These are phyloP conservation scores for Limosa lapponica DNA, from an alignment of 2,797 vertebrate genomes.

Conservation along the genomic window DNA sequence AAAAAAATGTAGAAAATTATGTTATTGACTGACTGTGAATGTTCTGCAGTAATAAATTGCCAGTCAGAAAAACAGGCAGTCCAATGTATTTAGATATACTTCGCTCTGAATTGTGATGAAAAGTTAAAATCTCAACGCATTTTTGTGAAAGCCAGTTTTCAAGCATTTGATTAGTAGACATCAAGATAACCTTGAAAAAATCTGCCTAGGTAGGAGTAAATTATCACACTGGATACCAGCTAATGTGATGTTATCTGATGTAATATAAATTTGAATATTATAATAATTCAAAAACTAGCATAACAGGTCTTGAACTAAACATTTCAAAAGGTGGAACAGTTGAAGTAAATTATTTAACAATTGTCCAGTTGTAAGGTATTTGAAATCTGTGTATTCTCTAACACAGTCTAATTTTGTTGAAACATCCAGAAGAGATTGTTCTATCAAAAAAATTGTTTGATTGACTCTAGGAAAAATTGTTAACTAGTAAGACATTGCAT, in stretches of 20 bases:
- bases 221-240: not conserved
- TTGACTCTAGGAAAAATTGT: not conserved
- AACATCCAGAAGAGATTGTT: not conserved
- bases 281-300: not conserved
- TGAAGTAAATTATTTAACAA: conserved; percentile 2
- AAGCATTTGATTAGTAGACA: not conserved
- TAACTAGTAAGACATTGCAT: not conserved
- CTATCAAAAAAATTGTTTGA: not conserved
- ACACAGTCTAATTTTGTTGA: not conserved
- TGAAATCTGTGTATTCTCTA: not conserved
- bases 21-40: conserved; percentile 30
- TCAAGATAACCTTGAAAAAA: not conserved
- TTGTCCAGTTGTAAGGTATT: not conserved
- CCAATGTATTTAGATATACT: not conserved
- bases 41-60: conserved; percentile 3
- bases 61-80: conserved; percentile 3
- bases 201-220: not conserved
- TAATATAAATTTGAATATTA: not conserved
- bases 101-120: not conserved
- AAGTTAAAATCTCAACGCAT: not conserved
- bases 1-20: conserved; percentile 17
- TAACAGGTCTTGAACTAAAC: not conserved
- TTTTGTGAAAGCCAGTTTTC: conserved; percentile 1
- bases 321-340: not conserved
- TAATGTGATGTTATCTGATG: not conserved